Evolutionary conservation across 2,113 vertebrate genomes (phyloP).

Genomic region (Hyla sarda): DNA sequence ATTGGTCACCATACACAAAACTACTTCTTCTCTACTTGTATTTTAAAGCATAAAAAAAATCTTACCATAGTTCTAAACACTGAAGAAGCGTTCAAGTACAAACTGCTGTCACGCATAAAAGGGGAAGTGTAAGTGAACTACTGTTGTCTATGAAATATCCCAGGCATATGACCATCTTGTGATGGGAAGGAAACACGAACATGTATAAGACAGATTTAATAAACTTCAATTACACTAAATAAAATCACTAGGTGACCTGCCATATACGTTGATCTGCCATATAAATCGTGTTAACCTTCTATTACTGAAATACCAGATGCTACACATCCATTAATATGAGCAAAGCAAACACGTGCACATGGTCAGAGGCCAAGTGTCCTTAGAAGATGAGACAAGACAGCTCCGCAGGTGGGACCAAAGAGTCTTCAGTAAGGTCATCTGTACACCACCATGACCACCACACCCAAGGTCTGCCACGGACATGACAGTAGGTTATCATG

Average conservation of each 20-base stretch:
- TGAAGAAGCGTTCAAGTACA: neutral
- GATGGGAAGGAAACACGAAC: conserved; percentile 26
- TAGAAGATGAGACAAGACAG: neutral
- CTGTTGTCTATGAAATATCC: conserved; percentile 13
- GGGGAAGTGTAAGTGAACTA: neutral
- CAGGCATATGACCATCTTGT: conserved; percentile 43
- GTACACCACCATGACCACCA: neutral
- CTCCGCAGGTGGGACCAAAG: neutral
- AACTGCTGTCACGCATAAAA: neutral
- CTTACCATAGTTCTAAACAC: neutral
- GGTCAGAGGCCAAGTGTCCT: neutral
- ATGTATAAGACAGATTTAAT: conserved; percentile 4
- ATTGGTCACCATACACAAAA: no score
- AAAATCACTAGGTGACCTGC: conserved; percentile 17
- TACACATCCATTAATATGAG: neutral
- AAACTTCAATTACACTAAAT: neutral
- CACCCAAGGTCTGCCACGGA: neutral
- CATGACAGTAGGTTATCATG: neutral
- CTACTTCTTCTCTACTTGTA: no score
- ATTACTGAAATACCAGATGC: conserved; percentile 35
- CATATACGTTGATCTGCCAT: neutral
- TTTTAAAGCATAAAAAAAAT: no score
- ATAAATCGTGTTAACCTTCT: conserved; percentile 24
- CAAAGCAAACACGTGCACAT: neutral
- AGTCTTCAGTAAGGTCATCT: neutral